phyloP scores from a whole-genome alignment of 2,797 vertebrate genomes.

The Trachurus trachurus region DNA sequence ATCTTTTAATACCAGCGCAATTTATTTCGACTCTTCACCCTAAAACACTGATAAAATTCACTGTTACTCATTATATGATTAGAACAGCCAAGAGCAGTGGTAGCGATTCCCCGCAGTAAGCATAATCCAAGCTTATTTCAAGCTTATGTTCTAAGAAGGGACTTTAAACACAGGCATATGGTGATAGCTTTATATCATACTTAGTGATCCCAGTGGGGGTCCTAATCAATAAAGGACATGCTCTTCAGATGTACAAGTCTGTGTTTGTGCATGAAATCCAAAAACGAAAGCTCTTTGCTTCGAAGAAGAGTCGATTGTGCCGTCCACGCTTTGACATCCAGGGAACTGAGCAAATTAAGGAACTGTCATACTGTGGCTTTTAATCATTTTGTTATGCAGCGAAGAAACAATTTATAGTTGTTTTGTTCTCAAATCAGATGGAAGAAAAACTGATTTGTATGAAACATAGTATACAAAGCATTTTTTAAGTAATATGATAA shows the following conservation, averaged over 20 bases:
- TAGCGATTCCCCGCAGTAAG: conserved; percentile 65
- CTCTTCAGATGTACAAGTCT: conserved; percentile 62
- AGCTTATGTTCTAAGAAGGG: conserved; percentile 74
- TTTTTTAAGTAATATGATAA: conserved; percentile 58
- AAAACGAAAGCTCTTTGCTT: conserved; percentile 24
- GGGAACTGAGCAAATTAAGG: conserved; percentile 37
- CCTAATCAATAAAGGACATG: conserved; percentile 74
- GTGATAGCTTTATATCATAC: conserved; percentile 77
- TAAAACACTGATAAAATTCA: conserved; percentile 62
- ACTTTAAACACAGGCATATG: conserved; percentile 83
- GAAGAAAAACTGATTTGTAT: conserved; percentile 17
- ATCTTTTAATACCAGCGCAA: conserved; percentile 66
- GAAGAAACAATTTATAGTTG: conserved; percentile 29
- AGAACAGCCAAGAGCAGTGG: conserved; percentile 62
- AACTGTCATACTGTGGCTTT: conserved; percentile 37
- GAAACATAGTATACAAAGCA: conserved; percentile 32
- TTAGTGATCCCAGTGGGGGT: conserved; percentile 68
- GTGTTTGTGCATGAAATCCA: conserved; percentile 37
- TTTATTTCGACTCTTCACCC: conserved; percentile 57
- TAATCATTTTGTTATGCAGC: conserved; percentile 44
- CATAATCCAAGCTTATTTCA: conserved; percentile 80
- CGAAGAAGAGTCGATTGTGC: conserved; percentile 7
- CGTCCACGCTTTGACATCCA: conserved; percentile 40
- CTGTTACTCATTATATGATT: conserved; percentile 66
- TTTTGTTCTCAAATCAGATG: conserved; percentile 22